Evolutionary conservation across 2,113 vertebrate species (phyloP).

Genomic region (Pseudopipra pipra): DNA sequence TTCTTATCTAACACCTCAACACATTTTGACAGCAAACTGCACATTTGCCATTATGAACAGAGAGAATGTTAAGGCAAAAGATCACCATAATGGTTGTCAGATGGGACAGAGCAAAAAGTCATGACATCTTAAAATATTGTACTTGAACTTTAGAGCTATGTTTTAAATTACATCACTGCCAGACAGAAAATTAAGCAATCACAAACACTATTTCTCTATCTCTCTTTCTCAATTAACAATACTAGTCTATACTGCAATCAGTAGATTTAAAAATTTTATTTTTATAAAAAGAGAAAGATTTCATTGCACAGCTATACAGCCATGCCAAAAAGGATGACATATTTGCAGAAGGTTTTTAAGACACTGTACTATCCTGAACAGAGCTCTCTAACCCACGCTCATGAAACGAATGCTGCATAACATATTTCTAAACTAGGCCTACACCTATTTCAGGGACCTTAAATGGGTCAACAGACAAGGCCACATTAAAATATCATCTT

Average conservation of each 20-base stretch:
- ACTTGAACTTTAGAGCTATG: background rate
- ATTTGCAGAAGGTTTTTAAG: background rate
- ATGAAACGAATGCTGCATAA: background rate
- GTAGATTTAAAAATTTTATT: background rate
- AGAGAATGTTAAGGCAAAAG: background rate
- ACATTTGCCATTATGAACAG: background rate
- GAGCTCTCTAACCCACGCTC: background rate
- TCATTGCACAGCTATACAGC: background rate
- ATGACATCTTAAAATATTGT: background rate
- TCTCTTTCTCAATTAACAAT: background rate
- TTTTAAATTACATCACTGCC: background rate
- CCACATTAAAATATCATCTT: background rate
- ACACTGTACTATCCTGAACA: background rate
- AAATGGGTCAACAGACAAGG: background rate
- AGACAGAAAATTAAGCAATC: background rate
- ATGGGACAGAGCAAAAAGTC: background rate
- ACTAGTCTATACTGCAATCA: background rate
- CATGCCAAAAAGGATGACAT: background rate
- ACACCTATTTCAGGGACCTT: background rate
- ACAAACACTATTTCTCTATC: background rate
- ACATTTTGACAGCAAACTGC: background rate
- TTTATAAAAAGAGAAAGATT: background rate
- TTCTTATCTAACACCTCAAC: background rate
- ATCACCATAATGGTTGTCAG: background rate
- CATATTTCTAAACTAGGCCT: background rate